Base-by-base conservation (phyloP, 1,140 invertebrate genomes). In the Hylaeus volcanicus region DNA sequence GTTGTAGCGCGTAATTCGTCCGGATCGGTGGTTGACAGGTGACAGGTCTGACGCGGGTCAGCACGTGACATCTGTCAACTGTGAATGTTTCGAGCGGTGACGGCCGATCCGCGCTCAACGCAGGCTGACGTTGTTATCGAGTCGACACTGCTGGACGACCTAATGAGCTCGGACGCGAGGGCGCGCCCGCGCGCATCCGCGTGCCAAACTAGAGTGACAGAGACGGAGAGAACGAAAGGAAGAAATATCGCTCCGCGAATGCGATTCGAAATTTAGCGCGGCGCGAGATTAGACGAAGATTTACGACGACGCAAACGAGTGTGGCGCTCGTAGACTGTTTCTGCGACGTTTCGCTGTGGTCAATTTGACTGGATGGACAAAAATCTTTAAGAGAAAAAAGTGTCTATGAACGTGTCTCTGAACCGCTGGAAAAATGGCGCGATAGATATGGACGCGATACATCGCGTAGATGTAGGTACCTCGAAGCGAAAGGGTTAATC, bases 41-140 rank as follows among this genome's bases (percentile, higher is more conserved):
- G 90, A 92, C 89, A 87, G 87, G 83, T 86, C 88, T 91, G 91
- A 92, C 89, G 88, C 82, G 85, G 88, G 88, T 89, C 76, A 88
- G 86, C 82, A 83, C 81, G 86, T 89, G 90, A 91, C 90, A 90
- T 89, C 88, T 91, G 89, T 92, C 91, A 92, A 90, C 88, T 88
- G 86, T 91, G 86, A 91, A 91, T 89, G 89, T 92, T 91, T 91
- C 88, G 81, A 90, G 84, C 81, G 85, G 81, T 90, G 90, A 92
- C 87, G 89, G 77, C 11, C 75, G 77, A 56, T 77, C 56, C 37
- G 79, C 69, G 61, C 70, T 86, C 78, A 84, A 84, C 78, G 75
- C 72, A 37, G 79, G 61, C 70, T 82, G 85, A 84, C 86, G 85
- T 82, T 86, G 86, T 87, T 87, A 87, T 87, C 86, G 86, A 82